Conservation (phyloP, 1,140 invertebrate genomes). For the Panulirus ornatus region DNA sequence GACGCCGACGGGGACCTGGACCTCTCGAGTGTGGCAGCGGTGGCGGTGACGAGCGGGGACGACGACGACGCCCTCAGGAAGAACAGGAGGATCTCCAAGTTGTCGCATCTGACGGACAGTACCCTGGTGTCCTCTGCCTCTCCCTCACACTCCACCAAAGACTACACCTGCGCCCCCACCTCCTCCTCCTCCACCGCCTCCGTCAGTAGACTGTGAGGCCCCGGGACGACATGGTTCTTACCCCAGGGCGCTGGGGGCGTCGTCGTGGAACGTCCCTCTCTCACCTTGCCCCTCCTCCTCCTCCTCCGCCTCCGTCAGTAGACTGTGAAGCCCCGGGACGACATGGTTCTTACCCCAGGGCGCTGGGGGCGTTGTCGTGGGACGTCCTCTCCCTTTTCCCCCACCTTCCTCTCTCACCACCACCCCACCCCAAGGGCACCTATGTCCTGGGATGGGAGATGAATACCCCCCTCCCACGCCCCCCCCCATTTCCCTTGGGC, state of each 20-base stretch:
- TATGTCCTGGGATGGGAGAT: too few species aligned
- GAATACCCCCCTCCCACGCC: too few species aligned
- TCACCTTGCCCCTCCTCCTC: conserved; percentile 2
- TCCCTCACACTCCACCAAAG: conserved; percentile 13
- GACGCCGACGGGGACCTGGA: not conserved
- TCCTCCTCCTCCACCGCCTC: conserved; percentile 7
- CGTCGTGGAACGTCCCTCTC: too few species aligned
- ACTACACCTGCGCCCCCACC: conserved; percentile 2
- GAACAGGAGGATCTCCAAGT: not conserved
- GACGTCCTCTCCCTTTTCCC: too few species aligned
- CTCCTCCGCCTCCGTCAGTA: conserved; percentile 8
- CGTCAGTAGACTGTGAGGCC: not conserved
- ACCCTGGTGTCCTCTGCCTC: conserved; percentile 32
- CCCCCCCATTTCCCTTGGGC: too few species aligned
- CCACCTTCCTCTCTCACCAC: not conserved
- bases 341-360: too few species aligned
- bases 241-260: too few species aligned
- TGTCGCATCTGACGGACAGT: not conserved
- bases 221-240: too few species aligned
- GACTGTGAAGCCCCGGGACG: not conserved
- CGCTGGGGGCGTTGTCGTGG: too few species aligned
- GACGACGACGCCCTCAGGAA: not conserved
- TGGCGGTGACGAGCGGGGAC: not conserved
- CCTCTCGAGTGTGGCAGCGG: not conserved
- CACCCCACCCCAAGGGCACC: too few species aligned